Percentiles rank a stretch among this genome's conserved stretches.
phyloP scores from a whole-genome alignment of 2,113 vertebrate genomes.

The Lophochroa leadbeateri region DNA sequence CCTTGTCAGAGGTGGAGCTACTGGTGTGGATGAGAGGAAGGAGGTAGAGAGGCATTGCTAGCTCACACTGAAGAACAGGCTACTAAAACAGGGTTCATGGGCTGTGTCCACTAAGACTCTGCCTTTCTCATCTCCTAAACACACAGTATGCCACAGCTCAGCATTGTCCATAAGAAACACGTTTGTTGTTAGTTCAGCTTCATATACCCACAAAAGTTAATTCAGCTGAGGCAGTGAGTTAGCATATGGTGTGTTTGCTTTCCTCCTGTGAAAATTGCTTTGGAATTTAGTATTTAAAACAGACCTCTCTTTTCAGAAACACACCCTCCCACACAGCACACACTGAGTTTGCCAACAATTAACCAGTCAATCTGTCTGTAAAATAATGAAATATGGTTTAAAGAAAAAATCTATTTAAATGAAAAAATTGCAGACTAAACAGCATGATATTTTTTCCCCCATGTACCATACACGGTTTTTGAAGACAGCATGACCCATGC shows the following conservation, averaged over 20 bases:
- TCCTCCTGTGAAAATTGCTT: neutral
- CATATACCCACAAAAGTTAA: neutral
- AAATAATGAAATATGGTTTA: neutral
- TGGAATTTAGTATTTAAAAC: neutral
- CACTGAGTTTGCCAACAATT: constrained; percentile 44
- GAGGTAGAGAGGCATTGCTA: too few species aligned
- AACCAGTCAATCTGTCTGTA: neutral
- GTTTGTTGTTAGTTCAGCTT: neutral
- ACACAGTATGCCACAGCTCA: neutral
- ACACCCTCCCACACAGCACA: neutral
- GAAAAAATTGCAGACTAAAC: neutral
- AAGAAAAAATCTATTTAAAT: neutral
- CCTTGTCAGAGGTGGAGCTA: fast-evolving
- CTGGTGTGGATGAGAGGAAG: neutral
- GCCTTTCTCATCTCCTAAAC: neutral
- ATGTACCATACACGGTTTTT: neutral
- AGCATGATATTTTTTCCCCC: neutral
- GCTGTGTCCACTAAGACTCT: too few species aligned
- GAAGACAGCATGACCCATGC: neutral
- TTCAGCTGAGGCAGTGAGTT: neutral
- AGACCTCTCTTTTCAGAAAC: neutral
- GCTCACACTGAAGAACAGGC: neutral
- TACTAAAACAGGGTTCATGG: neutral
- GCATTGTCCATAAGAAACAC: neutral
- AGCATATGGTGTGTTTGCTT: neutral